Evolutionary conservation across 2,113 vertebrate species (phyloP), one percentile per base, ranked within the genome.

Genomic region (Hiodon tergisus): DNA sequence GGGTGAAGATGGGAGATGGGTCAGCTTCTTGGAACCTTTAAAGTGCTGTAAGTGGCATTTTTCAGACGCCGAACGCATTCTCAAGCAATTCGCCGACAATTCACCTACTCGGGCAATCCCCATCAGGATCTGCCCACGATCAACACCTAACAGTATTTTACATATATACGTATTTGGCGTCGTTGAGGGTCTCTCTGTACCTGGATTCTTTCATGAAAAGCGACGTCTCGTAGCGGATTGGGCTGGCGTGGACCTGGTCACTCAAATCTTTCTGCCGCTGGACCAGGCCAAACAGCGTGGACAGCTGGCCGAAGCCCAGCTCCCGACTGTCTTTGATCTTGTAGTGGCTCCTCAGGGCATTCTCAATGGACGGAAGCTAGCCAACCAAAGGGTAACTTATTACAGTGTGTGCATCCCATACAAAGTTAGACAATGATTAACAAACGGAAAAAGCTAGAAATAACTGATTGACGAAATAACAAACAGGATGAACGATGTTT

Each of bases 301-400:
- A 71, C 47, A 93, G 83, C 2, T 84, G 67, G 3, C 92, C 90
- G 0, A 83, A 81, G n/a, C 92, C 90, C 47, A 93, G 84, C 55
- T 92, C 89, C 1, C 86, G 84, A 67, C 83, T 89, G 85, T 92
- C 87, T 69, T 74, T 79, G 31, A 93, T 77, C 51, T 59, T 74
- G 69, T 90, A 93, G 73, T 93, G 91, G 58, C 76, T 83, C 79
- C 88, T 83, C 67, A 92, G 77, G 0, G 88, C 90, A 5, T 82
- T 78, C 74, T 93, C 90, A 0, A 91, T 83, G 66, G 82, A 81
- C 48, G 72, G 76, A 31, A 92, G 74, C 92, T 93, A 63, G 13
- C 16, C 67, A 7, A 72, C 14, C 2, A 62, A 8, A 8, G 55
- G 55, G 11, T 8, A 6, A 57, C 55, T 57, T 57, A 6, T 57